These are phyloP conservation scores for Cydia splendana DNA, from an alignment of 1,140 invertebrate genomes.

Conservation along the genomic window DNA sequence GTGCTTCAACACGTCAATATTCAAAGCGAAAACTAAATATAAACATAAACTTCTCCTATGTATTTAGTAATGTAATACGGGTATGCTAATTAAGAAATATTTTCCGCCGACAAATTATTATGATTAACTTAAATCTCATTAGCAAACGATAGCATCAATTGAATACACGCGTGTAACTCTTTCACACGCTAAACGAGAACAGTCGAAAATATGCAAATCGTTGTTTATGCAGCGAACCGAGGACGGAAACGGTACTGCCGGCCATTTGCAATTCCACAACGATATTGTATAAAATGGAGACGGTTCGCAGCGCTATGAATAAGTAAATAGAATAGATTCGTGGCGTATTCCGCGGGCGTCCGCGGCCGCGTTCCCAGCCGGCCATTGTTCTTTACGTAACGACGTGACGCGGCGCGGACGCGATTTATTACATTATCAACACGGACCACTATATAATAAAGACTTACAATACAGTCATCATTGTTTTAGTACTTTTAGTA, in stretches of 20 bases:
- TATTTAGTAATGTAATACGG: slow-evolving; percentile 8
- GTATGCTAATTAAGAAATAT: slow-evolving; percentile 16
- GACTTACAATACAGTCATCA: neutral
- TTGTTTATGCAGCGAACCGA: slow-evolving; percentile 52
- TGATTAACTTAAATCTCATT: slow-evolving; percentile 5
- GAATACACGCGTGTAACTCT: neutral
- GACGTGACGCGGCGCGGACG: slow-evolving; percentile 55
- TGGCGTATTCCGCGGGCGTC: slow-evolving; percentile 63
- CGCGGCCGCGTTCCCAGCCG: slow-evolving; percentile 72
- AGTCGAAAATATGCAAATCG: slow-evolving; percentile 58
- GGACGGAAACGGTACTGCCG: slow-evolving; percentile 62
- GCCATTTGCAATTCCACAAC: slow-evolving; percentile 67
- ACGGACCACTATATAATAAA: neutral
- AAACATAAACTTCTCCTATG: slow-evolving; percentile 6
- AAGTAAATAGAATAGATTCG: slow-evolving; percentile 63
- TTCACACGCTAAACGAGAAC: slow-evolving; percentile 32
- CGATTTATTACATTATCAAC: slow-evolving; percentile 57
- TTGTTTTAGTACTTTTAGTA: no score
- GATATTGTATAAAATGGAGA: slow-evolving; percentile 63
- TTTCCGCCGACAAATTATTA: slow-evolving; percentile 4
- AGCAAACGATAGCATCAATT: slow-evolving; percentile 15
- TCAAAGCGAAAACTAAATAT: neutral
- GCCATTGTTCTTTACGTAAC: slow-evolving; percentile 77
- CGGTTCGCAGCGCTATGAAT: slow-evolving; percentile 56
- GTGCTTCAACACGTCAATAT: slow-evolving; percentile 33